phyloP scores from a whole-genome alignment of 1,140 invertebrate species.

The Calephelis nemesis region DNA sequence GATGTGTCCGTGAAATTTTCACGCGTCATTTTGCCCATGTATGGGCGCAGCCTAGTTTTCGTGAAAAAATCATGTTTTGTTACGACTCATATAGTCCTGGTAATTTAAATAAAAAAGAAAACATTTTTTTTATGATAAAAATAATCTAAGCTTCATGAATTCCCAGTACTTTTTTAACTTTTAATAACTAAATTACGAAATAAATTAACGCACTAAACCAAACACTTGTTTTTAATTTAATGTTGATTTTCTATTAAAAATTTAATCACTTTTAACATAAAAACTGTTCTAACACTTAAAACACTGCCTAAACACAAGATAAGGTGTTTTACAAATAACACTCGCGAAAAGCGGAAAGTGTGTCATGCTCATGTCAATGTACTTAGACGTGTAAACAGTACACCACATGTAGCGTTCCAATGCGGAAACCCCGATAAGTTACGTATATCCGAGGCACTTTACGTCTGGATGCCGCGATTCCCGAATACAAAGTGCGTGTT shows the following conservation, averaged over 20 bases:
- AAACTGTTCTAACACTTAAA: conserved; percentile 9
- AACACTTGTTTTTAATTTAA: no score
- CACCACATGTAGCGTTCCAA: conserved; percentile 49
- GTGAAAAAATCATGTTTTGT: background rate
- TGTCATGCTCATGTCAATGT: conserved; percentile 77
- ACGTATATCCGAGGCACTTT: conserved; percentile 11
- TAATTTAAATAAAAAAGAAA: conserved; percentile 11
- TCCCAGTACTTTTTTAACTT: no score
- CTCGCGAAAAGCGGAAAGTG: conserved; percentile 61
- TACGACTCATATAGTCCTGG: conserved; percentile 5
- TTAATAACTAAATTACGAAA: no score
- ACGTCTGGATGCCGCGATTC: conserved; percentile 25
- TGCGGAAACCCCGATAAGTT: conserved; percentile 27
- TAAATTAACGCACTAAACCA: no score
- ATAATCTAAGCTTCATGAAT: no score
- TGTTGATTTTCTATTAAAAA: background rate
- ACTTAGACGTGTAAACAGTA: conserved; percentile 63
- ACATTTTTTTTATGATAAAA: background rate
- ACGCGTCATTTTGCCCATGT: conserved; percentile 36
- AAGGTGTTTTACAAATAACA: conserved; percentile 35
- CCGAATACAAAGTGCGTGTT: conserved; percentile 29
- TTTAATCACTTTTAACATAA: background rate
- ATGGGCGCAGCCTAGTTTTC: conserved; percentile 22
- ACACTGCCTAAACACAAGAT: conserved; percentile 40
- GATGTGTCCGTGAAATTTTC: conserved; percentile 64